Base-by-base conservation (phyloP, 2,113 vertebrate genomes). In the Pelecanus crispus region DNA sequence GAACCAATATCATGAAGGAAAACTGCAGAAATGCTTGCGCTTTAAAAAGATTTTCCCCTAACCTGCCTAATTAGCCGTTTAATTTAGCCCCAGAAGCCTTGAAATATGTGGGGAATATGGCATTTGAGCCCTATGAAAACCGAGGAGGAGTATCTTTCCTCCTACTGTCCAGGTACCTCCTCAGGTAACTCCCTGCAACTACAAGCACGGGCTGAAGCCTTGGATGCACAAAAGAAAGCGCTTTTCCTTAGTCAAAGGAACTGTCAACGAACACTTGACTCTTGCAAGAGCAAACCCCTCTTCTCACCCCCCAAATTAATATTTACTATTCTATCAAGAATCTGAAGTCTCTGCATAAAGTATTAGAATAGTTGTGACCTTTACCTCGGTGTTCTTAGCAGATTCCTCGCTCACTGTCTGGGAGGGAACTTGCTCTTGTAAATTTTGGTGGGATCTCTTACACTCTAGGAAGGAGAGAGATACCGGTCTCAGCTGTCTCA, bases 211-310 rank as follows among this genome's bases (percentile, higher is more conserved):
- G 42, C 31, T 77, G 80, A 77, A 79, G 67, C 68, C 34, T 21
- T 5, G 5, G 59, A 21, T 34, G 29, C 49, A 47, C 62, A 47
- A 26, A 40, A 38, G 19, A 7, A 75, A 59, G 6, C 15, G 9
- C 7, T 66, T 42, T 10, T 58, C 47, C 44, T 75, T 28, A 21
- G 22, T 7, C 47, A 59, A 47, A 77, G 59, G 44, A 71, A 31
- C 13, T 15, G 28, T 10, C 5, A 4, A 21, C 8, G 24, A 58
- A 72, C 21, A 44, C 13, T 25, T 0, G 0, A 85, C 42, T 24
- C 36, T 63, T 26, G 9, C 31, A 70, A 34, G 63, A 58, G 14
- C 21, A 65, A 80, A 56, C 5, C 12, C 36, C 45, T 80, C 40
- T 29, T n/a, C 65, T 38, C 47, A 13, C 20, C 6, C 31, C 17